These are phyloP conservation scores for Sebastolobus alascanus DNA, from an alignment of 2,797 vertebrate genomes.

Conservation along the genomic window DNA sequence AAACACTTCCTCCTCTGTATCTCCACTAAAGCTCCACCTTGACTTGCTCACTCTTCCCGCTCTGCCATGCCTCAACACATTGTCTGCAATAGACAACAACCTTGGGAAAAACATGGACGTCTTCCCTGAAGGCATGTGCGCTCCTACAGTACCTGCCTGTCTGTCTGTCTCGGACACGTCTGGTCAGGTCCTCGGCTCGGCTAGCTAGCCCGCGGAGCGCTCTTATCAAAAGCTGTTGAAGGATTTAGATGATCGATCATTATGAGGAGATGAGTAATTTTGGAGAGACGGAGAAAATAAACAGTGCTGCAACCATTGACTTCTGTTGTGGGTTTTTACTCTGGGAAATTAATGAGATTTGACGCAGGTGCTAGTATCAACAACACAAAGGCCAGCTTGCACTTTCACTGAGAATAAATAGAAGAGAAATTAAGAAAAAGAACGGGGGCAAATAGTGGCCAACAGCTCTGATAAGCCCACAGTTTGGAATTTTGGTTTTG, in stretches of 20 bases:
- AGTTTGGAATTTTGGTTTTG: conserved; percentile 37
- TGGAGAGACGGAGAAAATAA: conserved; percentile 43
- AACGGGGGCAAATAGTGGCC: conserved; percentile 22
- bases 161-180: conserved; percentile 51
- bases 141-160: conserved; percentile 46
- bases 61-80: conserved; percentile 46
- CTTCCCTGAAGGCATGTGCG: conserved; percentile 46
- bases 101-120: conserved; percentile 39
- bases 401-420: conserved; percentile 55
- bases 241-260: conserved; percentile 69
- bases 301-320: conserved; percentile 52
- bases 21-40: conserved; percentile 55
- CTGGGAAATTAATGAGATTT: conserved; percentile 37
- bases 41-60: conserved; percentile 31
- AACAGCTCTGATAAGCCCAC: conserved; percentile 37
- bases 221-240: conserved; percentile 69
- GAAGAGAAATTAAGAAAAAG: conserved; percentile 1
- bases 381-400: conserved; percentile 38
- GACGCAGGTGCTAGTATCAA: conserved; percentile 52
- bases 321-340: conserved; percentile 36
- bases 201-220: conserved; percentile 52
- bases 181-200: conserved; percentile 66
- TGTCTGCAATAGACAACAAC: conserved; percentile 57
- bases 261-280: conserved; percentile 59
- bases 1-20: conserved; percentile 70